Conservation (phyloP, 2,113 vertebrate genomes). For the Lophochroa leadbeateri region DNA sequence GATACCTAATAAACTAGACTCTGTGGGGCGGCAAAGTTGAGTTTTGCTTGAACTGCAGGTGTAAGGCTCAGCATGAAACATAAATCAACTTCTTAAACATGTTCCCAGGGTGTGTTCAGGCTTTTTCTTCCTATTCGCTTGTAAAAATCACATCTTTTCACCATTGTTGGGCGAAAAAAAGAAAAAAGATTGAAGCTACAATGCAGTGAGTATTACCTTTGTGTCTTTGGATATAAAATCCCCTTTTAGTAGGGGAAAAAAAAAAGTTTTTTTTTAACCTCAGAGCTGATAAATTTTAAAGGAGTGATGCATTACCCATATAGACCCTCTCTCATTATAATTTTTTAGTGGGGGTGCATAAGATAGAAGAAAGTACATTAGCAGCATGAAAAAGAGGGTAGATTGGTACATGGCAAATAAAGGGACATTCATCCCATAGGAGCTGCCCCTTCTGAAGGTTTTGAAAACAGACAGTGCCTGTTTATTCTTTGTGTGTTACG, state of each 20-base stretch:
- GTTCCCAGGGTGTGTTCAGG: constrained; percentile 77
- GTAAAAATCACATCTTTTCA: constrained; percentile 76
- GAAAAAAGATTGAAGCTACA: constrained; percentile 25
- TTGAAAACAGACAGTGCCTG: not conserved
- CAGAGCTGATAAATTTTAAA: constrained; percentile 23
- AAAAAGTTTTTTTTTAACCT: not conserved
- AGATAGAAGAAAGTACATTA: not conserved
- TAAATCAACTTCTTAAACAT: constrained; percentile 85
- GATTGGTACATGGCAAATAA: not conserved
- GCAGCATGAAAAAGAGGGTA: not conserved
- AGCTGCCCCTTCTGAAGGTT: not conserved
- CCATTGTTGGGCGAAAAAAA: constrained; percentile 33
- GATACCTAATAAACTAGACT: constrained; percentile 87
- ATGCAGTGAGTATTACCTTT: constrained; percentile 45
- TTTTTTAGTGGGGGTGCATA: not conserved
- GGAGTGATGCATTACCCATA: not conserved
- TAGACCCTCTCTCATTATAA: not conserved
- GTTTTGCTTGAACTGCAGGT: constrained; percentile 87
- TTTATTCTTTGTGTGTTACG: not conserved
- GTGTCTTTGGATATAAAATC: constrained; percentile 51
- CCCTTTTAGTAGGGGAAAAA: not conserved
- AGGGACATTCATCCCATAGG: not conserved
- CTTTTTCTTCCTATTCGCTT: constrained; percentile 75
- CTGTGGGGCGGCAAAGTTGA: constrained; percentile 82
- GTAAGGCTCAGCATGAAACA: constrained; percentile 79